Evolutionary conservation across 2,113 vertebrate genomes (phyloP).

Genomic region (Aleadryas rufinucha): DNA sequence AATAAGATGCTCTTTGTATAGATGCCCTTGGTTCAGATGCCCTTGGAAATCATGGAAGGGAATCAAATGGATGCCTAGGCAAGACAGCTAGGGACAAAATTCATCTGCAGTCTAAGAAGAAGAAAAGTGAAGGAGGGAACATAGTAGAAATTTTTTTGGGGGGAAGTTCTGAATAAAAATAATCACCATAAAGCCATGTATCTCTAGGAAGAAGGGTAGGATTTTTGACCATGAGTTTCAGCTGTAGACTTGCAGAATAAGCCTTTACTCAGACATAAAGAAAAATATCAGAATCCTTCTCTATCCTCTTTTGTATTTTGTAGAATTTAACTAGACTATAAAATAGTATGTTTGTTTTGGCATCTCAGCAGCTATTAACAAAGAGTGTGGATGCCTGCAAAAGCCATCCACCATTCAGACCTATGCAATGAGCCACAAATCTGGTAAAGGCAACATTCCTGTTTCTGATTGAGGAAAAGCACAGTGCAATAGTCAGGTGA

Average conservation of each 20-base stretch:
- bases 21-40: neutral
- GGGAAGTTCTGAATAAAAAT: neutral
- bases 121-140: neutral
- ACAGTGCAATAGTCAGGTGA: neutral
- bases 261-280: neutral
- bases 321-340: neutral
- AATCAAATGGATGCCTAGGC: neutral
- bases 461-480: neutral
- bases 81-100: neutral
- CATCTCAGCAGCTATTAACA: neutral
- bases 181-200: neutral
- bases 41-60: neutral
- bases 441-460: constrained; percentile 23
- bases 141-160: neutral
- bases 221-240: neutral
- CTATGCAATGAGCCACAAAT: neutral
- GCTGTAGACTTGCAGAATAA: neutral
- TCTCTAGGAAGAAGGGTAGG: neutral
- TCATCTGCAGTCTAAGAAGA: neutral
- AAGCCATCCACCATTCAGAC: neutral
- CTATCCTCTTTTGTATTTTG: neutral
- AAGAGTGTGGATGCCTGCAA: neutral
- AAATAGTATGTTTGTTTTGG: neutral
- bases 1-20: neutral
- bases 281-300: neutral